phyloP scores from a whole-genome alignment of 1,140 invertebrate genomes.

The Tachypleus tridentatus region DNA sequence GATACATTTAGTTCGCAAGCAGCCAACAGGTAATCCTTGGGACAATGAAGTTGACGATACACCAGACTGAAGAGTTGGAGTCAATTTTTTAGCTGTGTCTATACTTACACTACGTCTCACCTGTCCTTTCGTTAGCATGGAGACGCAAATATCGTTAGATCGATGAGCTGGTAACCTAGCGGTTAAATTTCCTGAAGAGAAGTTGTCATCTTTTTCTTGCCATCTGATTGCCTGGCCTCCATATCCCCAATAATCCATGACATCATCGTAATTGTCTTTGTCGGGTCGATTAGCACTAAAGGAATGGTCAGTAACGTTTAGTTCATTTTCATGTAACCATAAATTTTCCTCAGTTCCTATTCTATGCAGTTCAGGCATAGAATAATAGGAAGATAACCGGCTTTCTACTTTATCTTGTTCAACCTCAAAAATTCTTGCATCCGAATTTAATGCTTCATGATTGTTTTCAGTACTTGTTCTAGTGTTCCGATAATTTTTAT shows the following conservation, averaged over 20 bases:
- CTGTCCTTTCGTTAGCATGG: slow-evolving; percentile 5
- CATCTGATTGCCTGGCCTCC: too few relatives aligned
- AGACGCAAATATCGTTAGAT: too few relatives aligned
- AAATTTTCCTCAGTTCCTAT: background rate
- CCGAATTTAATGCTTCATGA: too few relatives aligned
- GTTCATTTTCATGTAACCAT: background rate
- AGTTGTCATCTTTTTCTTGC: background rate
- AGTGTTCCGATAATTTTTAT: background rate
- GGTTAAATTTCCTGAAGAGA: background rate
- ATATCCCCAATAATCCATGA: background rate
- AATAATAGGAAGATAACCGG: slow-evolving; percentile 23
- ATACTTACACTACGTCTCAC: slow-evolving; percentile 20
- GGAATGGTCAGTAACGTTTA: background rate
- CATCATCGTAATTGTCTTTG: background rate
- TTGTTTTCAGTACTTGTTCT: too few relatives aligned
- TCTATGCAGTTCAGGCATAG: slow-evolving; percentile 25
- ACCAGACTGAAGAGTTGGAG: too few relatives aligned
- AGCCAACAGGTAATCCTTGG: background rate
- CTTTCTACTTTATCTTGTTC: slow-evolving; percentile 5
- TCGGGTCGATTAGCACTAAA: background rate
- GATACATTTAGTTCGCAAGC: background rate
- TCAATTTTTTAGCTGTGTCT: slow-evolving; percentile 7
- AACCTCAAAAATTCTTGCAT: background rate
- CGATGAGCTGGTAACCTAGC: too few relatives aligned
- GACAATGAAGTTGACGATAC: background rate